Evolutionary conservation across 2,888 invertebrate species (phyloP), one percentile per base, ranked within the genome.

Genomic region (Parasteatoda lunata): DNA sequence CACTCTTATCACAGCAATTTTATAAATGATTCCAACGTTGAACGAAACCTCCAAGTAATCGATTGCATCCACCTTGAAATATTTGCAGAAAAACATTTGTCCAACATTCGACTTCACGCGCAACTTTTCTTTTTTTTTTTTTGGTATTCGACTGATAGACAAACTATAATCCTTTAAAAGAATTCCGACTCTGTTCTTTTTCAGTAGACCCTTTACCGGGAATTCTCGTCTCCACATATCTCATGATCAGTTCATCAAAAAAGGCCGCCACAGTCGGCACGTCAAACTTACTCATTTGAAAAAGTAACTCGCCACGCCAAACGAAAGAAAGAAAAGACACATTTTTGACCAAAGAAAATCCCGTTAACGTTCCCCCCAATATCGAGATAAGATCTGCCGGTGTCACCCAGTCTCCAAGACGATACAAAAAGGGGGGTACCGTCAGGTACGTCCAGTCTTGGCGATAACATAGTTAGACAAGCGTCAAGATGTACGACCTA

Each of bases 381-480:
- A 13, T 59, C 59, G n/a, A 59, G 59, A 59, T 59, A 59, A 59
- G 59, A 59, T 59, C 59, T 59, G 11, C 59, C 11, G 3, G 59
- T 59, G 11, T 13, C n/a, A 7, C 11, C 59, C 59, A 59, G 59
- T 59, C 59, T 9, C 59, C 59, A 59, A 59, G 59, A 7, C 9
- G 59, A 7, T 59, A 13, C n/a, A n/a, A 59, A 8, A 59, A 59
- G n/a, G 59, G 59, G 59, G 59, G 9, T 59, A 13, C 59, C 11
- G 7, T 59, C 59, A 59, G 59, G 59, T 59, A 59, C 59, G 65
- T 13, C 47, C 15, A n/a, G 49, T 15, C 30, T 45, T 66, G 45
- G 71, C 54, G 79, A 79, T 79, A 79, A 79, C 79, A 45, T 66
- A 66, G 65, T 65, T 9, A 66, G 80, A 80, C 80, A 80, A 73